phyloP scores from a whole-genome alignment of 2,888 invertebrate genomes.

The Oxycera nigricornis region DNA sequence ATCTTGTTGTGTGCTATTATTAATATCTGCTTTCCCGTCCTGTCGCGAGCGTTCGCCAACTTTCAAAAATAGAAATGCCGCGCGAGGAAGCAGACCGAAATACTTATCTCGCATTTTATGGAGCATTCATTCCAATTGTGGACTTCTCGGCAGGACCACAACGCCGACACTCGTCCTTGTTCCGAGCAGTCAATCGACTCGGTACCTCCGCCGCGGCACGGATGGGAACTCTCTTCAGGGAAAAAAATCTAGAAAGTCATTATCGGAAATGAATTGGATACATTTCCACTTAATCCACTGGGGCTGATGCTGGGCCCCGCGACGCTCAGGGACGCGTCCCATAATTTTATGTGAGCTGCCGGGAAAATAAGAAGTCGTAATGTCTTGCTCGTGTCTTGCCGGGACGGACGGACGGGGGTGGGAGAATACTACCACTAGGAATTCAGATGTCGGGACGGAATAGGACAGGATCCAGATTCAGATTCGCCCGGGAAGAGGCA shows the following conservation, averaged over 20 bases:
- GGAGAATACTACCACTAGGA: too few relatives aligned
- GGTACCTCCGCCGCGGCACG: neutral
- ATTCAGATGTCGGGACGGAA: neutral
- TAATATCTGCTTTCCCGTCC: neutral
- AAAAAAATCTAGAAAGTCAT: constrained; percentile 33
- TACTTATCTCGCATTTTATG: neutral
- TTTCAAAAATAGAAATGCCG: neutral
- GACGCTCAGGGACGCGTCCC: neutral
- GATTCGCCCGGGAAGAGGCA: neutral
- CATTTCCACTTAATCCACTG: constrained; percentile 36
- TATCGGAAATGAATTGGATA: constrained; percentile 39
- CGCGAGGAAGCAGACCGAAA: neutral
- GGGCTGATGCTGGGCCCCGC: neutral
- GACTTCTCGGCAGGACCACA: constrained; percentile 7
- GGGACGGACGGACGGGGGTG: too few relatives aligned
- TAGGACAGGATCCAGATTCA: neutral
- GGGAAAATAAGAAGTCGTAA: constrained; percentile 1
- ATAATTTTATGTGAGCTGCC: neutral
- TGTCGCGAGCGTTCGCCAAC: neutral
- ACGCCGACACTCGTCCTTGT: constrained; percentile 1
- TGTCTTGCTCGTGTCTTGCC: neutral
- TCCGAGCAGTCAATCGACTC: neutral
- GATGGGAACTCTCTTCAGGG: constrained; percentile 21
- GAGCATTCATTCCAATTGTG: neutral
- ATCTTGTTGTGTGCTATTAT: constrained; percentile 5